A percentile compares a stretch with the other conserved stretches of the same genome.
Conservation (phyloP, 2,888 invertebrate genomes). For the Danaus chrysippus region DNA sequence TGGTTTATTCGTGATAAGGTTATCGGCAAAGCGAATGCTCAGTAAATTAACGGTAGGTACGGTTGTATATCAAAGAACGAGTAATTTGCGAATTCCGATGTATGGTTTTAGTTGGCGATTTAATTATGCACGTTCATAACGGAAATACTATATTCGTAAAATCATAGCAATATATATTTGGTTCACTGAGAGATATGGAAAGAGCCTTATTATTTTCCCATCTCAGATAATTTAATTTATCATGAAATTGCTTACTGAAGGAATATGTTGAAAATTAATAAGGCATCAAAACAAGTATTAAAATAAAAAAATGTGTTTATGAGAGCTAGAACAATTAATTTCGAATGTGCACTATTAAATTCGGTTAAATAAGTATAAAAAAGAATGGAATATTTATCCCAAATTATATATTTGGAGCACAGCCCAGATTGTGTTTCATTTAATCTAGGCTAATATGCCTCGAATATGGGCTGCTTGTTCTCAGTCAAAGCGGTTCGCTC, state of each 20-base stretch:
- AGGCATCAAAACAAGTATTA: too few relatives aligned
- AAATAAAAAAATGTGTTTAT: too few relatives aligned
- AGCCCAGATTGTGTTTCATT: slow-evolving; percentile 34
- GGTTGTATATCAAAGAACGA: slow-evolving; percentile 21
- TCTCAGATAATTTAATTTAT: too few relatives aligned
- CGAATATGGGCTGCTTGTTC: slow-evolving; percentile 45
- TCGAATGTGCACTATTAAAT: too few relatives aligned
- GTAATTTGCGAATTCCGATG: slow-evolving; percentile 16
- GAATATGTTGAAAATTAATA: too few relatives aligned
- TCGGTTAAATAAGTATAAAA: too few relatives aligned
- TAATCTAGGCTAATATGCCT: slow-evolving; percentile 34
- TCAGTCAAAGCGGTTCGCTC: slow-evolving; percentile 49
- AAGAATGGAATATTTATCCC: slow-evolving; percentile 20
- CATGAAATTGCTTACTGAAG: too few relatives aligned
- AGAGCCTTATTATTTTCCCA: too few relatives aligned
- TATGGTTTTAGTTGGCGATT: background rate
- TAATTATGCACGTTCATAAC: background rate
- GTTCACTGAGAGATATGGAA: background rate
- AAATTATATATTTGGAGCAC: slow-evolving; percentile 31
- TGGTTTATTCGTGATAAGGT: slow-evolving; percentile 22
- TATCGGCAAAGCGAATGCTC: slow-evolving; percentile 27
- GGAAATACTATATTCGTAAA: background rate
- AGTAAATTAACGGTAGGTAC: slow-evolving; percentile 22
- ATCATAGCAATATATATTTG: background rate
- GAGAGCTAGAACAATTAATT: too few relatives aligned